A percentile compares a stretch with the other conserved stretches of the same genome.
Conservation (phyloP, 2,888 invertebrate genomes). For the Thera britannica region DNA sequence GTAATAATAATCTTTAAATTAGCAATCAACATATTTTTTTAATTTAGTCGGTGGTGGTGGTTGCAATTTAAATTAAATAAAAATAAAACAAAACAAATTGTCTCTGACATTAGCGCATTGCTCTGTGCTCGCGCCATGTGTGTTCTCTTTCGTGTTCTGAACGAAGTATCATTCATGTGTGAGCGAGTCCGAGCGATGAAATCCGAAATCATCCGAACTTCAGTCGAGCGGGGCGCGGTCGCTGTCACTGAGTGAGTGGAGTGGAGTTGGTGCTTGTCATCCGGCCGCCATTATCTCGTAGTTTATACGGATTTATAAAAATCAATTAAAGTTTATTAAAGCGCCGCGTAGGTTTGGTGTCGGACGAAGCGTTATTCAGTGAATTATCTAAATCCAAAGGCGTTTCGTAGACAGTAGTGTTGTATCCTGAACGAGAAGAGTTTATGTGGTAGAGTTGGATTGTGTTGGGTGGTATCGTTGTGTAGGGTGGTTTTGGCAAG, state of each 20-base stretch:
- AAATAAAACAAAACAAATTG: constrained; percentile 44
- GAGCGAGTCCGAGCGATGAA: constrained; percentile 79
- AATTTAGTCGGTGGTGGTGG: no score
- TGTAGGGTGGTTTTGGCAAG: constrained; percentile 77
- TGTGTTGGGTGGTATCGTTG: constrained; percentile 75
- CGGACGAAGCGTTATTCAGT: constrained; percentile 58
- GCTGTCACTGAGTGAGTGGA: constrained; percentile 82
- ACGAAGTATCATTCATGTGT: constrained; percentile 77
- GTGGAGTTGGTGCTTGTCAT: constrained; percentile 85
- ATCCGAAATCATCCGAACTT: constrained; percentile 80
- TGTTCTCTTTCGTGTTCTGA: constrained; percentile 66
- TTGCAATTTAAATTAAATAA: constrained; percentile 12
- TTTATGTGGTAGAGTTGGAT: constrained; percentile 76
- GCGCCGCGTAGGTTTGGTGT: constrained; percentile 68
- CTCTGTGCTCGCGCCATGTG: constrained; percentile 33
- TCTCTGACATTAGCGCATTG: constrained; percentile 58
- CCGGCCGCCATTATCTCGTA: constrained; percentile 86
- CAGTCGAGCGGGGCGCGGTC: constrained; percentile 86
- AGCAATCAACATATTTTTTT: no score
- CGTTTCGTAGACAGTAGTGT: constrained; percentile 50
- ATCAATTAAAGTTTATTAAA: constrained; percentile 78
- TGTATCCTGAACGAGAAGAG: constrained; percentile 54
- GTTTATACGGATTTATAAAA: constrained; percentile 81
- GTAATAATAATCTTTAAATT: no score
- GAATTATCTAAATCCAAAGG: constrained; percentile 52